Evolutionary conservation across 2,113 vertebrate species (phyloP).

Genomic region (Lontra canadensis): DNA sequence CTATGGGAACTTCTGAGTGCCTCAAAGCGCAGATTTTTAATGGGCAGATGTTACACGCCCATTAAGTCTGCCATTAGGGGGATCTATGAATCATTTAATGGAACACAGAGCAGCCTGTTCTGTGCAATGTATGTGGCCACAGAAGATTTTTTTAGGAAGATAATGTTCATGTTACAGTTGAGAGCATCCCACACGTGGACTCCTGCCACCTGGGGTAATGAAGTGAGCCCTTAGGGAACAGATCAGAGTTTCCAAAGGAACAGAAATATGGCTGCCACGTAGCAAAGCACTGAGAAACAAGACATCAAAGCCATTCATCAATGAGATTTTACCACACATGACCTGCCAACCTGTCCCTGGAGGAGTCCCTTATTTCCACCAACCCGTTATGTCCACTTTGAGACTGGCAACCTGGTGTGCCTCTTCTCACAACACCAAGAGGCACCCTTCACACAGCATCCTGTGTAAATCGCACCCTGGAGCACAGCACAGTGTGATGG

Average conservation of each 20-base stretch:
- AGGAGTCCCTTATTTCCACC: background rate
- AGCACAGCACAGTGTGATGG: background rate
- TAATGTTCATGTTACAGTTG: background rate
- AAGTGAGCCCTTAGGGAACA: background rate
- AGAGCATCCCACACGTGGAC: background rate
- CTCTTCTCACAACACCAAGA: background rate
- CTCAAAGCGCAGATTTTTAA: slow-evolving; percentile 29
- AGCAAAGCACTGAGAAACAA: background rate
- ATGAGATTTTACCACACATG: background rate
- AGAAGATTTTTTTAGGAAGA: slow-evolving; percentile 40
- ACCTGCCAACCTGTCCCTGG: background rate
- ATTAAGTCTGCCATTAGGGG: slow-evolving; percentile 44
- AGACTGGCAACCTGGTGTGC: background rate
- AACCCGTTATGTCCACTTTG: background rate
- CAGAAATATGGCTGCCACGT: background rate
- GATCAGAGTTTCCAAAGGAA: background rate
- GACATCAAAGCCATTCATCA: background rate
- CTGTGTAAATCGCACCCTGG: background rate
- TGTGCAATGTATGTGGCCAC: background rate
- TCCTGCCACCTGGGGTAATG: background rate
- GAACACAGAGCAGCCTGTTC: slow-evolving; percentile 7
- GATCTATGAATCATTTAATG: slow-evolving; percentile 38
- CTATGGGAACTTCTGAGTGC: background rate
- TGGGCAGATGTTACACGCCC: slow-evolving; percentile 16
- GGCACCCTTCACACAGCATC: background rate